A percentile compares a stretch with the other conserved stretches of the same genome.
phyloP scores from a whole-genome alignment of 2,113 vertebrate species.

The Zosterops hypoxanthus region DNA sequence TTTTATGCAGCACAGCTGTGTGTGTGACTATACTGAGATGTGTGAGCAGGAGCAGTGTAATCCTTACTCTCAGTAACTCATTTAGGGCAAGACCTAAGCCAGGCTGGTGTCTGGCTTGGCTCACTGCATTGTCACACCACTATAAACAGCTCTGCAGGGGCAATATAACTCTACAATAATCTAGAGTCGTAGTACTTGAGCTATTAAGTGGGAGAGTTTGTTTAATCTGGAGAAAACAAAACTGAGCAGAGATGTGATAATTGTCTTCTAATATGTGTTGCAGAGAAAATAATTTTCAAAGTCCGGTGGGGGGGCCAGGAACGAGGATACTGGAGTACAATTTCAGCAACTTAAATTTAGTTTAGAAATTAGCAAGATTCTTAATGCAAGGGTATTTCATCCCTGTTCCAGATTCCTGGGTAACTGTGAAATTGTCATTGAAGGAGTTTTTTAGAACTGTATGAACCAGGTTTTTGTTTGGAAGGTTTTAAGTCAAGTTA shows the following conservation, averaged over 20 bases:
- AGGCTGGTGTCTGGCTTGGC: not conserved
- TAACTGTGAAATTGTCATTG: not conserved
- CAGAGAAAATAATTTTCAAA: not conserved
- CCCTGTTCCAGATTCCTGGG: not conserved
- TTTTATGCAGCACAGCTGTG: not conserved
- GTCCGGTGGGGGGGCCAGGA: not conserved
- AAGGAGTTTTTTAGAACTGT: not conserved
- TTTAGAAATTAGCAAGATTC: not conserved
- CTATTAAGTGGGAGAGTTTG: not conserved
- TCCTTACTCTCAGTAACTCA: not conserved
- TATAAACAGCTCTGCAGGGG: not conserved
- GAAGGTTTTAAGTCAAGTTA: not conserved
- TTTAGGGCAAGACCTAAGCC: not conserved
- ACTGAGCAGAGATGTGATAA: not conserved
- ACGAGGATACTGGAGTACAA: not conserved
- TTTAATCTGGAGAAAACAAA: not conserved
- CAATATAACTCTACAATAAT: not conserved
- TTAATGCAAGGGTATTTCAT: not conserved
- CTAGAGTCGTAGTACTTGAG: not conserved
- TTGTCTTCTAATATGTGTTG: not conserved
- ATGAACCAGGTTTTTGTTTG: not conserved
- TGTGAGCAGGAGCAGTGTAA: not conserved
- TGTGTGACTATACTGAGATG: not conserved
- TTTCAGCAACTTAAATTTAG: not conserved
- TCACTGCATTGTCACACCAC: not conserved